These are phyloP conservation scores for Salmo trutta DNA, from an alignment of 2,797 vertebrate species.

Conservation along the genomic window DNA sequence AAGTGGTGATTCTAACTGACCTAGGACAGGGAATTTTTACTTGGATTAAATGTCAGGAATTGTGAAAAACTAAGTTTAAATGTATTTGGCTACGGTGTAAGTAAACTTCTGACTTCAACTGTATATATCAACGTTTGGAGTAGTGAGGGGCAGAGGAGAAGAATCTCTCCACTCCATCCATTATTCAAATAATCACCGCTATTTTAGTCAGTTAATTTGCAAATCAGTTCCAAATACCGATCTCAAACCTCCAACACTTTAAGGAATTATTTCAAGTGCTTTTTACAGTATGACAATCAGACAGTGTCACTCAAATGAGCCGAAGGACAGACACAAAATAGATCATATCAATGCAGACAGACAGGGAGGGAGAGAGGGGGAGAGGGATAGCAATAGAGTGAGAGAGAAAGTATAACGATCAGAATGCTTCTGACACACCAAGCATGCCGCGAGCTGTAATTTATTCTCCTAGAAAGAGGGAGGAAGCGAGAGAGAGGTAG, in stretches of 20 bases:
- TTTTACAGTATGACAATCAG: not conserved
- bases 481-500: constrained; percentile 11
- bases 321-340: not conserved
- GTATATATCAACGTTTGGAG: not conserved
- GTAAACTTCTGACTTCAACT: too few species aligned
- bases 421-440: constrained; percentile 17
- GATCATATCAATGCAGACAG: not conserved
- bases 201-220: not conserved
- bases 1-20: too few species aligned
- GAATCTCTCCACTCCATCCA: too few species aligned
- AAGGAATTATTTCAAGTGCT: not conserved
- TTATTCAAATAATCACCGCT: not conserved
- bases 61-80: too few species aligned
- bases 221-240: not conserved
- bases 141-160: not conserved
- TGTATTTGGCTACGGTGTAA: too few species aligned
- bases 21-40: too few species aligned
- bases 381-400: too few species aligned
- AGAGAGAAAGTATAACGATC: not conserved
- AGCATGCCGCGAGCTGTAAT: constrained; percentile 23
- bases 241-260: not conserved
- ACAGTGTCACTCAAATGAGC: not conserved
- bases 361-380: too few species aligned
- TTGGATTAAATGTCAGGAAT: too few species aligned
- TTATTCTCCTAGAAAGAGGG: constrained; percentile 26